A percentile compares a stretch with the other conserved stretches of the same genome.
phyloP scores from a whole-genome alignment of 2,888 invertebrate species.

The Therioaphis trifolii region DNA sequence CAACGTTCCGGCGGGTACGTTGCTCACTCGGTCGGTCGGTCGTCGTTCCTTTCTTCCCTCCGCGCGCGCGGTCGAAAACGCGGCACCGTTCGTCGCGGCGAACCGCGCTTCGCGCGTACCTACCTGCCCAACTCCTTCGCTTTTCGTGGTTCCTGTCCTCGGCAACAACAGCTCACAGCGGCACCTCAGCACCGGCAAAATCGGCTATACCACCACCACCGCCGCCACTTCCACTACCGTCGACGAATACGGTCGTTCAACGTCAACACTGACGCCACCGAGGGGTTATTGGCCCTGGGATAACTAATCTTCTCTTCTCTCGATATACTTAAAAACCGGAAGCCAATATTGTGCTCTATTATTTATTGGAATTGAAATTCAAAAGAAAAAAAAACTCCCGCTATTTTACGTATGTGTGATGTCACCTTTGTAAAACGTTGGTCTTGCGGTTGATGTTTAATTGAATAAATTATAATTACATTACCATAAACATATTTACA shows the following conservation, averaged over 20 bases:
- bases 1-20: conserved; percentile 9
- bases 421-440: no score
- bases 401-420: no score
- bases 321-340: conserved; percentile 22
- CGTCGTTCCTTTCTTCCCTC: background rate
- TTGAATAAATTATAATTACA: no score
- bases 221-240: background rate
- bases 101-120: background rate
- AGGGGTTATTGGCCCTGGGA: conserved; percentile 28
- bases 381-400: background rate
- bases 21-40: no score
- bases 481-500: no score
- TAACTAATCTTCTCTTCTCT: conserved; percentile 31
- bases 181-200: background rate
- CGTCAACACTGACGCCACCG: no score
- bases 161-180: background rate
- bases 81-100: background rate
- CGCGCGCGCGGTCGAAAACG: background rate
- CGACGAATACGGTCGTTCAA: no score
- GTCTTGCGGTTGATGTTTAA: no score
- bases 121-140: background rate
- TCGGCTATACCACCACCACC: no score
- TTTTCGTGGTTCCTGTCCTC: conserved; percentile 8
- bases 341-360: no score
- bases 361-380: background rate